Base-by-base conservation (phyloP, 2,797 vertebrate species). In the Otolemur crassicaudatus region DNA sequence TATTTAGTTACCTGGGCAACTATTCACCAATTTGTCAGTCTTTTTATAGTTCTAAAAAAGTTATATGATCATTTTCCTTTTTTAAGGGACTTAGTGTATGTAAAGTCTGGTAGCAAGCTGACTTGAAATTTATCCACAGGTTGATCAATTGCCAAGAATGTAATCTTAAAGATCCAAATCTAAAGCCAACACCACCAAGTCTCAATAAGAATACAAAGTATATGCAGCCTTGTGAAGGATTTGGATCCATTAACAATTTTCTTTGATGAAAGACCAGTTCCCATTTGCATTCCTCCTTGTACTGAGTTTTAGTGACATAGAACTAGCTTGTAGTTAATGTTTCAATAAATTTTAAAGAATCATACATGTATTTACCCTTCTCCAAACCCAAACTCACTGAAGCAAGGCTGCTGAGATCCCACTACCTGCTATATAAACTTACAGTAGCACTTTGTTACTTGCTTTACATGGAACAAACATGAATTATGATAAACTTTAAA, bases 281-380 rank as follows among this genome's bases (percentile, higher is more conserved):
- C 11, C 3, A 76, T 76, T 53, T 86, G 73, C 11, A 34, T 49
- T 88, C 17, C 49, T 85, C 27, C 83, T 92, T 82, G 31, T 79
- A 84, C 61, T 75, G 34, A 81, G n/a, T 86, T 96, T 96, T 76
- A 88, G 60, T 79, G 46, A 96, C 58, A 79, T 23, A 92, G n/a
- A 83, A 94, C 34, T 90, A 84, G 60, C 61, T 88, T 93, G 77
- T 20, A 25, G 31, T 63, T 25, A 90, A 34, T 85, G 77, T 87
- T 93, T 84, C 46, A 81, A 25, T 75, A 46, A 7, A 67, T 65
- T 90, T 94, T 67, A 87, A 90, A 84, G 37, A 90, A 87, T 83
- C 17, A 4, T 5, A 70, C 23, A 93, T 34, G 88, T 22, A 95
- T 49, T 85, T 69, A 87, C 17, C 25, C 49, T 94, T 87, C 94